phyloP scores from a whole-genome alignment of 2,797 vertebrate genomes.

The Sciaenops ocellatus region DNA sequence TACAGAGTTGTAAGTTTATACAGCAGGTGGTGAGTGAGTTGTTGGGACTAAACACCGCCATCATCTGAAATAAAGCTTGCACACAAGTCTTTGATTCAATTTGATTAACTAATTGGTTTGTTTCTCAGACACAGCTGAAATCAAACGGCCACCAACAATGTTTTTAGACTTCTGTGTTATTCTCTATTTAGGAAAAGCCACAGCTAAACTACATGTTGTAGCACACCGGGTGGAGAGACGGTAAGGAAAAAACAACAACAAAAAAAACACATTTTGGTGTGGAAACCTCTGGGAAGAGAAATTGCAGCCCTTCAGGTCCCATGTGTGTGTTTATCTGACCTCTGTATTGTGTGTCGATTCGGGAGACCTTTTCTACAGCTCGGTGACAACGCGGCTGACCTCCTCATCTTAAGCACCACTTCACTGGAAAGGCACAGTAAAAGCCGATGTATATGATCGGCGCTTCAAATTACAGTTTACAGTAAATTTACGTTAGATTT shows the following conservation, averaged over 20 bases:
- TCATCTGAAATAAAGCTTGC: not conserved
- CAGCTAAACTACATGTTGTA: slow-evolving; percentile 71
- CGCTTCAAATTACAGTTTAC: slow-evolving; percentile 22
- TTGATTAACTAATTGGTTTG: slow-evolving; percentile 22
- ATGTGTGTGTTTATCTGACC: slow-evolving; percentile 43
- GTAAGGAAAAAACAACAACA: slow-evolving; percentile 3
- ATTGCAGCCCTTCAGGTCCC: slow-evolving; percentile 60
- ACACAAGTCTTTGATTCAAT: slow-evolving; percentile 3
- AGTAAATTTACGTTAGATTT: slow-evolving; percentile 8
- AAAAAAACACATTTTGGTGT: slow-evolving; percentile 47
- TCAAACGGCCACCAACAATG: slow-evolving; percentile 68
- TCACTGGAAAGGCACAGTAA: slow-evolving; percentile 21
- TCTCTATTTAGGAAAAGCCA: slow-evolving; percentile 78
- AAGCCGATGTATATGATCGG: slow-evolving; percentile 10
- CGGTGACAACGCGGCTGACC: slow-evolving; percentile 51
- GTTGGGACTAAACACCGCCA: not conserved
- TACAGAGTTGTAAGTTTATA: not conserved
- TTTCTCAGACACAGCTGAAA: slow-evolving; percentile 35
- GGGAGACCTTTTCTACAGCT: slow-evolving; percentile 37
- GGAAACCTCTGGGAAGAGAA: slow-evolving; percentile 54
- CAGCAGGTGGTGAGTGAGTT: not conserved
- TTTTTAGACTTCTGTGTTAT: slow-evolving; percentile 60
- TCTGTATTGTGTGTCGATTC: slow-evolving; percentile 47
- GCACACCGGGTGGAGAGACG: slow-evolving; percentile 19
- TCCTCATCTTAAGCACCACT: slow-evolving; percentile 36